These are phyloP conservation scores for Poecilus cupreus DNA, from an alignment of 2,888 invertebrate genomes.

Conservation along the genomic window DNA sequence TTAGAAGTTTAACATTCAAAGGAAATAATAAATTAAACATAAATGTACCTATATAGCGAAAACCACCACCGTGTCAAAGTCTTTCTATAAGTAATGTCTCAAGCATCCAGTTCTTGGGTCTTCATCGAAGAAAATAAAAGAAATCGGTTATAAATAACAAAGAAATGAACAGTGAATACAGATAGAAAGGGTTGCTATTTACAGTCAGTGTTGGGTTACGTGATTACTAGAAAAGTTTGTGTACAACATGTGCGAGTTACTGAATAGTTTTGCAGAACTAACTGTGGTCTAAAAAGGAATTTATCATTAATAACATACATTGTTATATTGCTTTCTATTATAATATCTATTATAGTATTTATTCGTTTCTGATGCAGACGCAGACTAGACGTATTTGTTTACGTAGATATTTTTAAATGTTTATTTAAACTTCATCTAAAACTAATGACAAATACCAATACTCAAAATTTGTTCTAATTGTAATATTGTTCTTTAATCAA, in stretches of 20 bases:
- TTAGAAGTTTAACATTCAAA: neutral
- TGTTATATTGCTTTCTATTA: neutral
- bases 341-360: constrained; percentile 6
- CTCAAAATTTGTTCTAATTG: neutral
- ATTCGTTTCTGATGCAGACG: neutral
- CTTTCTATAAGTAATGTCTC: constrained; percentile 46
- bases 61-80: constrained; percentile 44
- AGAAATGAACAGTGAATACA: constrained; percentile 17
- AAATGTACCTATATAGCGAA: constrained; percentile 38
- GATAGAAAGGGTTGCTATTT: constrained; percentile 7
- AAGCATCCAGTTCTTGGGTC: constrained; percentile 37
- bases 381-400: constrained; percentile 1
- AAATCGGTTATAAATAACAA: constrained; percentile 30
- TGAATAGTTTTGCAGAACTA: constrained; percentile 19
- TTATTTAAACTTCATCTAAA: neutral
- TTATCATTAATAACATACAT: constrained; percentile 34
- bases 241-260: constrained; percentile 2
- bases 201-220: constrained; percentile 8
- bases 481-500: constrained; percentile 1
- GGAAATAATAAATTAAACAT: constrained; percentile 24
- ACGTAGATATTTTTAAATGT: neutral
- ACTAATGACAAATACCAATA: constrained; percentile 13
- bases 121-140: constrained; percentile 40
- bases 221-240: constrained; percentile 4
- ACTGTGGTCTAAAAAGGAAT: constrained; percentile 18